phyloP scores from a whole-genome alignment of 2,113 vertebrate species.

The Emydura subglobosa region DNA sequence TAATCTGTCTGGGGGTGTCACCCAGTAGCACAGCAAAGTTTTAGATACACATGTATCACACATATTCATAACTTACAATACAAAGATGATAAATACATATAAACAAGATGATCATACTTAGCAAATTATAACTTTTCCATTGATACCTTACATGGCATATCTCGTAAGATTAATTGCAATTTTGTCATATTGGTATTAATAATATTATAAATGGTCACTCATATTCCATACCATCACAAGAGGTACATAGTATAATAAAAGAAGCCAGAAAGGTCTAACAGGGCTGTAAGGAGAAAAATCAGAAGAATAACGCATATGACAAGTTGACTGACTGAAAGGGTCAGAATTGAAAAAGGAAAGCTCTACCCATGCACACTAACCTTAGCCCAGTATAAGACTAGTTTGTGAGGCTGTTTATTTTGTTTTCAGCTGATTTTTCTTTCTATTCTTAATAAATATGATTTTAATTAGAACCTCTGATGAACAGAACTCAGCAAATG shows the following conservation, averaged over 20 bases:
- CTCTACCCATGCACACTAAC: background rate
- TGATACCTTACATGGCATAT: too few species aligned
- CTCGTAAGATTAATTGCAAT: too few species aligned
- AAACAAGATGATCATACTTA: too few species aligned
- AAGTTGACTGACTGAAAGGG: background rate
- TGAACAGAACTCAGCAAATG: background rate
- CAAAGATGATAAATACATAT: too few species aligned
- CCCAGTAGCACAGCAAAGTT: too few species aligned
- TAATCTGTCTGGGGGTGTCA: too few species aligned
- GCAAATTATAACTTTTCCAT: too few species aligned
- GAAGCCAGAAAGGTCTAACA: background rate
- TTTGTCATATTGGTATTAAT: too few species aligned
- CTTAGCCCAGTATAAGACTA: background rate
- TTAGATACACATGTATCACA: too few species aligned
- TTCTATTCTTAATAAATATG: background rate
- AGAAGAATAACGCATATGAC: background rate
- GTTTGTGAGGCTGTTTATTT: background rate
- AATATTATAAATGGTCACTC: too few species aligned
- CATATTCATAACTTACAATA: too few species aligned
- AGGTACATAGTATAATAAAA: background rate
- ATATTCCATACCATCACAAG: too few species aligned
- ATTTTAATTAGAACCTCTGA: background rate
- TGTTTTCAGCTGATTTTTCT: background rate
- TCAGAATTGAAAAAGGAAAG: fast-evolving
- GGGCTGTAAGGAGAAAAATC: background rate